Percentiles rank a stretch among this genome's conserved stretches.
phyloP scores from a whole-genome alignment of 2,888 invertebrate species.

The Colletes collaris region DNA sequence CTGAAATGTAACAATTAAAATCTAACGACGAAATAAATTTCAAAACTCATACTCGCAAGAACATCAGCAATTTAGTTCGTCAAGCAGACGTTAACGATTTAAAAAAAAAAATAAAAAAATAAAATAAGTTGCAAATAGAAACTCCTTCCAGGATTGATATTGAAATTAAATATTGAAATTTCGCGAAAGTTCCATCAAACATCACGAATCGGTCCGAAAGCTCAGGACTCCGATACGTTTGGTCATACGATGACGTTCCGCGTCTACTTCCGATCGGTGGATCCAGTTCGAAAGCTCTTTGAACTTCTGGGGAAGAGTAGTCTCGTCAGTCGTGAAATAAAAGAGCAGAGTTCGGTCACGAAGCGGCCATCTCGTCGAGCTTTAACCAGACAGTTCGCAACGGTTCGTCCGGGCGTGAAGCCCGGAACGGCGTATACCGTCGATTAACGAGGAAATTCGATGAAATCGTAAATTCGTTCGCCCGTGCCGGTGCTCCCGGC shows the following conservation, averaged over 20 bases:
- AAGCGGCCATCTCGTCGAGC: slow-evolving; percentile 56
- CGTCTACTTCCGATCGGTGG: slow-evolving; percentile 9
- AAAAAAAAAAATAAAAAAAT: too few relatives aligned
- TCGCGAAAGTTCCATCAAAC: neutral
- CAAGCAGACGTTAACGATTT: too few relatives aligned
- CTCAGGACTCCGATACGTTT: neutral
- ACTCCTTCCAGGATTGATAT: too few relatives aligned
- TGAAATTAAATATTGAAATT: too few relatives aligned
- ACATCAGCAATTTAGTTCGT: too few relatives aligned
- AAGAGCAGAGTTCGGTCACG: slow-evolving; percentile 27
- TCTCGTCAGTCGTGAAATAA: slow-evolving; percentile 27
- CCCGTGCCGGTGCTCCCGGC: slow-evolving; percentile 50
- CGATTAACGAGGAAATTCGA: slow-evolving; percentile 79
- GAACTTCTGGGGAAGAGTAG: slow-evolving; percentile 37
- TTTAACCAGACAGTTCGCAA: slow-evolving; percentile 52
- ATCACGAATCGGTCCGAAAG: neutral
- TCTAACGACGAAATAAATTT: too few relatives aligned
- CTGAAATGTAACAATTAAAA: too few relatives aligned
- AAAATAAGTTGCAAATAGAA: too few relatives aligned
- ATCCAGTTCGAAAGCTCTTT: slow-evolving; percentile 23
- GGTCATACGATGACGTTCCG: slow-evolving; percentile 10
- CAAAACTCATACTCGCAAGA: too few relatives aligned
- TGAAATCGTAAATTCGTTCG: slow-evolving; percentile 77
- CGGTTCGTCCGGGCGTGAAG: slow-evolving; percentile 66
- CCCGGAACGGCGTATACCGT: slow-evolving; percentile 68